Conservation (phyloP, 2,888 invertebrate species). For the Sepioteuthis lessoniana region DNA sequence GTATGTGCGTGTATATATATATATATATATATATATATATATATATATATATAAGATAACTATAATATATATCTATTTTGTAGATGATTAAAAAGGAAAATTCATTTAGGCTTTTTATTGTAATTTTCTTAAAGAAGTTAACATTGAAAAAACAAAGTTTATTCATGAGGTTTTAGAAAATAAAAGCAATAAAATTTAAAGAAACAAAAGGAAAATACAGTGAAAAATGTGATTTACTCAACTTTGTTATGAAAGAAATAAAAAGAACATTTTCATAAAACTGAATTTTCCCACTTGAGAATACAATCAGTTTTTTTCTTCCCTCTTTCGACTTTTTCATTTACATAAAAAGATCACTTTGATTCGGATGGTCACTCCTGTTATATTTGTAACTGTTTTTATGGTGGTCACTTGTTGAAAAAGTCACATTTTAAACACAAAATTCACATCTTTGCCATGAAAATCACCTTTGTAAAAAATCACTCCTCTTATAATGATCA, state of each 20-base stretch:
- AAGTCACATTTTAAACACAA: not conserved
- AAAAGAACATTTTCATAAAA: not conserved
- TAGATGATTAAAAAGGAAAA: not conserved
- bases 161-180: not conserved
- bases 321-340: not conserved
- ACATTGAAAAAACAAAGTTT: not conserved
- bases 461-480: not conserved
- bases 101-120: not conserved
- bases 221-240: not conserved
- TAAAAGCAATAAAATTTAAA: not conserved
- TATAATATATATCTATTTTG: not conserved
- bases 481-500: not conserved
- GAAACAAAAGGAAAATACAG: not conserved
- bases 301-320: not conserved
- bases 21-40: constrained; percentile 43
- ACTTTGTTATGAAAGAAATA: not conserved
- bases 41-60: not conserved
- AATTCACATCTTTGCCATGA: not conserved
- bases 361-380: not conserved
- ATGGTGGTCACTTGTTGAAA: not conserved
- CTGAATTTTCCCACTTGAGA: not conserved
- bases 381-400: not conserved
- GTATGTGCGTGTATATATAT: not conserved
- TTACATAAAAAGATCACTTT: not conserved
- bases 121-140: not conserved